Conservation (phyloP, 2,888 invertebrate genomes). For the Smittia sp. region DNA sequence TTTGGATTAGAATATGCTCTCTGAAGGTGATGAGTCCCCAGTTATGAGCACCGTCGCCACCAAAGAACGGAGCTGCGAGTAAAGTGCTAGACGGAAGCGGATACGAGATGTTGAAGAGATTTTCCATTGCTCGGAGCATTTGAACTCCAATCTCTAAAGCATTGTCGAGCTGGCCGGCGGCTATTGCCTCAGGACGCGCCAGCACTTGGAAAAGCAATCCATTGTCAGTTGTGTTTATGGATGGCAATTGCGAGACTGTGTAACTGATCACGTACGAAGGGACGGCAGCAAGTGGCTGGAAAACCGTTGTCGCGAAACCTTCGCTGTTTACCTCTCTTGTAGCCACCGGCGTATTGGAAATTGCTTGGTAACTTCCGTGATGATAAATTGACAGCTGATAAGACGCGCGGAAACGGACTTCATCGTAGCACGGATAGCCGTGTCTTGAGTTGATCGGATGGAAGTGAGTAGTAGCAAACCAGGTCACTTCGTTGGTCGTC, state of each 20-base stretch:
- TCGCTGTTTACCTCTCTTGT: background rate
- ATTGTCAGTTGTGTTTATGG: constrained; percentile 43
- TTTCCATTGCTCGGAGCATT: constrained; percentile 59
- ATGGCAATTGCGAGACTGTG: constrained; percentile 56
- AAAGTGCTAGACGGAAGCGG: constrained; percentile 67
- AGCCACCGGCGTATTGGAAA: constrained; percentile 43
- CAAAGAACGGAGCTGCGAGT: constrained; percentile 74
- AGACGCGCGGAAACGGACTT: constrained; percentile 48
- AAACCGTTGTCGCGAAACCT: constrained; percentile 42
- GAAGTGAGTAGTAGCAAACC: constrained; percentile 58
- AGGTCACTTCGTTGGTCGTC: constrained; percentile 43
- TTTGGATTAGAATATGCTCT: background rate
- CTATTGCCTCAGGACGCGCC: background rate
- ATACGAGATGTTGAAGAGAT: constrained; percentile 60
- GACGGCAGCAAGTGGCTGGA: constrained; percentile 45
- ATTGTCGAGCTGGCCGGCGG: constrained; percentile 54
- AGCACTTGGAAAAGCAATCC: constrained; percentile 44
- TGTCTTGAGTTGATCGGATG: constrained; percentile 65
- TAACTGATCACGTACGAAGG: constrained; percentile 64
- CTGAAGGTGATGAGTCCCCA: background rate
- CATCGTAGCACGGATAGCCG: constrained; percentile 68
- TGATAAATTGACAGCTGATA: constrained; percentile 52
- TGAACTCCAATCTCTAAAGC: constrained; percentile 60
- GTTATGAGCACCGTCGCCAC: constrained; percentile 45
- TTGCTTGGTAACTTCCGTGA: constrained; percentile 43